Base-by-base conservation (phyloP, 2,888 invertebrate species). In the Trissolcus brochymenae region DNA sequence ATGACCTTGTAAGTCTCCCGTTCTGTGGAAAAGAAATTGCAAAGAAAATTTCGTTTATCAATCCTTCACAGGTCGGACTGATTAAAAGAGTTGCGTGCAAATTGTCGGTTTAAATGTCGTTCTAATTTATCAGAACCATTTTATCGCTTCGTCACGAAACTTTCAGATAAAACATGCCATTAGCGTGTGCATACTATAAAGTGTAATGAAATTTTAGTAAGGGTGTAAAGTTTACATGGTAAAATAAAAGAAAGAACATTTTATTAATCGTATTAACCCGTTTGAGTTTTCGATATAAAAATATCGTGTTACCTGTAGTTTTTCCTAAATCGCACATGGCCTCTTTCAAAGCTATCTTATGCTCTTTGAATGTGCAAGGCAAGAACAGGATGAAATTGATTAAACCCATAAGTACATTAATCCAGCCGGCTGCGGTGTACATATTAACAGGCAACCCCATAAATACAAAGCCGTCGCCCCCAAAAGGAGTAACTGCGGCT, bases 341-440 rank as follows among this genome's bases (percentile, higher is more conserved):
- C 90, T 96, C 96, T 67, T 92, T 91, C 2, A 93, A 93, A 0
- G 96, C 95, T 51, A 96, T 93, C 85, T 93, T 93, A 79, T 92
- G 91, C 87, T 96, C 95, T 83, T 92, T 92, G 86, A 96, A 96
- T 81, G 93, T 90, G 81, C 91, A 91, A 0, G 96, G 96, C 84
- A 95, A 89, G 85, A 95, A 95, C 76, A 95, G 90, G 65, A 92
- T 83, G 68, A 95, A 91, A 90, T 96, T 96, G 55, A 93, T 73
- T 7, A 94, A 82, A n/a, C 95, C 94, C 84, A 96, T 91, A 25
- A 94, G 79, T 2, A 94, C 95, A 88, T 96, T 96, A 82, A 95
- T 93, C 96, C 96, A 96, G 6, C 95, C 96, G 2, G 94, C 92
- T 9, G 95, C 95, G 0, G 96, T 96, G 90, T 95, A 96, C 96